Conservation (phyloP, 2,797 vertebrate species). For the Spatula versicolor region DNA sequence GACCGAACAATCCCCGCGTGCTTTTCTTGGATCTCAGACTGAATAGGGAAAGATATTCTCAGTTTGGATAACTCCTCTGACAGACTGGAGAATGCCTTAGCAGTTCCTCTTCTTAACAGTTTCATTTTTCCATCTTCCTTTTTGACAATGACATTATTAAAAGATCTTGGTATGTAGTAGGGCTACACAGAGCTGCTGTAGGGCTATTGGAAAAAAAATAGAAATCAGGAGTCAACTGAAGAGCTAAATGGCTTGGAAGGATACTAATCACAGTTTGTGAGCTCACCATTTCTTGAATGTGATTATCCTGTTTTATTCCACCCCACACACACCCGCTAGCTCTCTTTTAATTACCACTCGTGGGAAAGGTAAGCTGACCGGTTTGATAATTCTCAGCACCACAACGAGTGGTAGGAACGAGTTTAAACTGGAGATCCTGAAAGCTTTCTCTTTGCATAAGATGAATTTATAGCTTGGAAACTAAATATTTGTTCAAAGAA, state of each 20-base stretch:
- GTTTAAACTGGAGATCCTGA: slow-evolving; percentile 70
- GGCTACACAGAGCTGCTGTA: background rate
- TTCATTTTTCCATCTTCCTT: background rate
- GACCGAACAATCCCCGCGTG: background rate
- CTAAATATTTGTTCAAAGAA: slow-evolving; percentile 71
- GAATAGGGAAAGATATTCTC: background rate
- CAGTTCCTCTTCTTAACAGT: background rate
- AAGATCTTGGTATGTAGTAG: background rate
- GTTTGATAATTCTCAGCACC: slow-evolving; percentile 48
- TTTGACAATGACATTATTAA: background rate
- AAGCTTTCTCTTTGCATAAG: slow-evolving; percentile 72
- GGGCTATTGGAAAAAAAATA: background rate
- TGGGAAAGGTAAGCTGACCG: slow-evolving; percentile 69
- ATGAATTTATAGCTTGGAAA: slow-evolving; percentile 66
- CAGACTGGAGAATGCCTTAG: background rate
- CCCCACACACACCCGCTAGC: background rate
- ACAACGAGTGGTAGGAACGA: slow-evolving; percentile 44
- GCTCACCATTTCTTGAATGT: background rate
- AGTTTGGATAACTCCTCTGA: background rate
- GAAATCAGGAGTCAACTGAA: background rate
- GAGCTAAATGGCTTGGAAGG: background rate
- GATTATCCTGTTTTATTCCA: slow-evolving; percentile 8
- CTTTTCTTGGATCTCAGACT: background rate
- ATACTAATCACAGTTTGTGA: background rate
- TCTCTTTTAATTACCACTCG: slow-evolving; percentile 42